Evolutionary conservation across 2,888 invertebrate genomes (phyloP).

Genomic region (Sminthurinus aureus): DNA sequence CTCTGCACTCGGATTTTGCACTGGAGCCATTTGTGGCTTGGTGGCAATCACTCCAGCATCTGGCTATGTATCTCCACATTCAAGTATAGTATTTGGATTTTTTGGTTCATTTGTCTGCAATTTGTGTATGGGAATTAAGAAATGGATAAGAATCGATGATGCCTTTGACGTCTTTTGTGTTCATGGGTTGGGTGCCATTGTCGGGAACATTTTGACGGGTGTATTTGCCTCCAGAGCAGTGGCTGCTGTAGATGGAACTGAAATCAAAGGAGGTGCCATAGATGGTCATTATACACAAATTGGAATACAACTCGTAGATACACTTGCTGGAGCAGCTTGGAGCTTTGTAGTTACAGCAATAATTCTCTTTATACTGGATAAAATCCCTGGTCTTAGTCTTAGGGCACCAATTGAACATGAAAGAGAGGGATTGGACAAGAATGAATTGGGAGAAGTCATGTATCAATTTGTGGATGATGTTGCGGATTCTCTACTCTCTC

Average conservation of each 20-base stretch:
- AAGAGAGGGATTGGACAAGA: conserved; percentile 48
- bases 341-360: conserved; percentile 51
- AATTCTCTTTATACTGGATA: conserved; percentile 52
- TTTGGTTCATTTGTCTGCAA: conserved; percentile 52
- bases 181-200: conserved; percentile 52
- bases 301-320: conserved; percentile 48
- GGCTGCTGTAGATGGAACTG: conserved; percentile 51
- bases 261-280: conserved; percentile 54
- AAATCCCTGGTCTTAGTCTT: conserved; percentile 56
- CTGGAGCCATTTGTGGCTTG: conserved; percentile 50
- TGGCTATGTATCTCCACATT: conserved; percentile 48
- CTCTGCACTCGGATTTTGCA: conserved; percentile 53
- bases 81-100: conserved; percentile 52
- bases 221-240: conserved; percentile 55
- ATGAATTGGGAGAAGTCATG: conserved; percentile 52
- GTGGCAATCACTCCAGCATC: conserved; percentile 53
- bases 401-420: conserved; percentile 52
- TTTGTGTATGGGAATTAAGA: conserved; percentile 49
- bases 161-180: conserved; percentile 54
- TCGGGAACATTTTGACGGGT: conserved; percentile 55
- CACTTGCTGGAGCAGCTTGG: conserved; percentile 51
- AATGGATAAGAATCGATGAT: conserved; percentile 50
- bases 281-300: conserved; percentile 57
- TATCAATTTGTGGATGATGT: conserved; percentile 45
- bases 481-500: neutral